Base-by-base conservation (phyloP, 2,888 invertebrate genomes). In the Catocala fraxini region DNA sequence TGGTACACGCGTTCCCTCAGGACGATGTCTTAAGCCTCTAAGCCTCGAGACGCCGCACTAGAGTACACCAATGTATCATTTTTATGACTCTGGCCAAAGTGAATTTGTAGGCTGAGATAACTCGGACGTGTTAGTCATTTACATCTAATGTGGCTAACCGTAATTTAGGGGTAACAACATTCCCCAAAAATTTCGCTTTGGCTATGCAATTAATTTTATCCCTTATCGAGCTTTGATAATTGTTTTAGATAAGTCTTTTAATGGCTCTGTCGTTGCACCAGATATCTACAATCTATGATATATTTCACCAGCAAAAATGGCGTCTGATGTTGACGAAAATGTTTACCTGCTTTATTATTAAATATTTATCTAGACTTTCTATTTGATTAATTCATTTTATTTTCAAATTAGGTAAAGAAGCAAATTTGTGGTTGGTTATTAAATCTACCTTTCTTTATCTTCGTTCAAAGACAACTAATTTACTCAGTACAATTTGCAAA, bases 91-190 rank as follows among this genome's bases (percentile, higher is more conserved):
- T 73, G 77, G 86, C 88, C 84, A 91, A 93, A 93, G 92, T 92
- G 93, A 93, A 93, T 93, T 91, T 90, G 89, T 86, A 85, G 88
- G 82, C 86, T 79, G 82, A 89, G 92, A 92, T 93, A 91, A 89
- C 87, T 88, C 79, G 88, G 85, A 88, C 87, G 88, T 89, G 90
- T 90, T 86, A 86, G 88, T 85, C 88, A 87, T 91, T 92, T 91
- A 89, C 88, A 88, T 87, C 77, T 79, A 83, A 84, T 82, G 80
- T 76, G 75, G 68, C 67, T 65, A 65, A 73, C 75, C 78, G 73
- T 71, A 73, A 77, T 75, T 75, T 75, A 69, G 69, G 60, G 54
- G 65, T 56, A 73, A 73, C 63, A 70, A 65, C 59, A 69, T 76
- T 59, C 56, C 46, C 66, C 65, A 70, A 76, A 76, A 70, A 75